A percentile compares a stretch with the other conserved stretches of the same genome.
phyloP scores from a whole-genome alignment of 2,113 vertebrate genomes.

The Microtus ochrogaster region DNA sequence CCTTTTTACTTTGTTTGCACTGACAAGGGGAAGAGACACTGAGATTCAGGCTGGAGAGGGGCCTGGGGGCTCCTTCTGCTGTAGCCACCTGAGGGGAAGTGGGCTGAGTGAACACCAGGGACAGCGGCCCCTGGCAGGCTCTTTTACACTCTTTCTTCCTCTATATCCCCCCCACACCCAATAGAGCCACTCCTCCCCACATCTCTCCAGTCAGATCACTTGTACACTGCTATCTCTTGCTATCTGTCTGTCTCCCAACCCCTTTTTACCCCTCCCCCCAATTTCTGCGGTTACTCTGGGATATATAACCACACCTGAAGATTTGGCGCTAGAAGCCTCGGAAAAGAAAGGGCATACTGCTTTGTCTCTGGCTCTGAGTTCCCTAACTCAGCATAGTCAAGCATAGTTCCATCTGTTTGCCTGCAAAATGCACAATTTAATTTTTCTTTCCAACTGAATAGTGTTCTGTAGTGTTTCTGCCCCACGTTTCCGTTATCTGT shows the following conservation, averaged over 20 bases:
- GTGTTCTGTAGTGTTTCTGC: not conserved
- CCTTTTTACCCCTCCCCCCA: not conserved
- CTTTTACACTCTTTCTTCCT: not conserved
- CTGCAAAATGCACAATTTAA: not conserved
- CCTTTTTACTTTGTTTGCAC: not conserved
- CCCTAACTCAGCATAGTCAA: not conserved
- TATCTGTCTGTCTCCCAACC: not conserved
- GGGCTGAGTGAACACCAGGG: fast-evolving
- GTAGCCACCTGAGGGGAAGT: not conserved
- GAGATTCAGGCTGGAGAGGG: not conserved
- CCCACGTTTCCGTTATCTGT: not conserved
- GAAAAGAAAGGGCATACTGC: not conserved
- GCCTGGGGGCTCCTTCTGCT: not conserved
- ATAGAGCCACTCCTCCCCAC: not conserved
- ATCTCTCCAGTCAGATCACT: not conserved
- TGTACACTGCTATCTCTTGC: not conserved
- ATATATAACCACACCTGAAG: not conserved
- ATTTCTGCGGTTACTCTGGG: not conserved
- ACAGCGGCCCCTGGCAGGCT: fast-evolving
- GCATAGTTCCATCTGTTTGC: not conserved
- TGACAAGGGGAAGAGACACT: not conserved
- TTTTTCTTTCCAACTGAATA: not conserved
- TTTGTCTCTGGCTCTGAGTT: not conserved
- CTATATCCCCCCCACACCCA: not conserved
- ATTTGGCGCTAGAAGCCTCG: too few species aligned